These are phyloP conservation scores for Hoplodrina ambigua DNA, from an alignment of 2,888 invertebrate genomes.

Conservation along the genomic window DNA sequence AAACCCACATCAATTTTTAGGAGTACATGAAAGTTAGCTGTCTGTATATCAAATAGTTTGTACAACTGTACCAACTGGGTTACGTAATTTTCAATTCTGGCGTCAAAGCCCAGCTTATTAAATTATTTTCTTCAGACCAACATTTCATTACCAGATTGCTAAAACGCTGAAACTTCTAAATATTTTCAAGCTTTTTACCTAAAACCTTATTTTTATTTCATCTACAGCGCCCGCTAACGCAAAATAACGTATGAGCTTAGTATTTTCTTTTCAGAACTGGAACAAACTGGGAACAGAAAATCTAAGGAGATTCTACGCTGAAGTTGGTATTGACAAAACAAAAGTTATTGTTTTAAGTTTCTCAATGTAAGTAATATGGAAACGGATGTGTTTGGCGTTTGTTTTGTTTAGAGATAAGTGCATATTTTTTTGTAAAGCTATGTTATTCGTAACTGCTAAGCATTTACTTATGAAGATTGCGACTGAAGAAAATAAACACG, in stretches of 20 bases:
- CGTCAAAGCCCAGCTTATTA: constrained; percentile 21
- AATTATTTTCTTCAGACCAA: constrained; percentile 36
- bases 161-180: constrained; percentile 42
- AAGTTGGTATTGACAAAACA: constrained; percentile 76
- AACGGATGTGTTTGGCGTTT: constrained; percentile 17
- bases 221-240: constrained; percentile 39
- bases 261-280: constrained; percentile 73
- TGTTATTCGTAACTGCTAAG: neutral
- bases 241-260: constrained; percentile 61
- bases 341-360: constrained; percentile 69
- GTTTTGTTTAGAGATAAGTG: constrained; percentile 15
- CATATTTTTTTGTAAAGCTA: neutral
- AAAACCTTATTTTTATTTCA: constrained; percentile 52
- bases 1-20: neutral
- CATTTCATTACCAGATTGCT: constrained; percentile 22
- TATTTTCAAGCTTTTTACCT: constrained; percentile 51
- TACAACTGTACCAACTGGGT: neutral
- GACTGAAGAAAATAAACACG: neutral
- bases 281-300: constrained; percentile 71
- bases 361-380: constrained; percentile 46
- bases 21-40: neutral
- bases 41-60: neutral
- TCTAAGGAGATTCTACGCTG: constrained; percentile 71
- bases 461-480: neutral
- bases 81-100: constrained; percentile 28